Evolutionary conservation across 2,113 vertebrate species (phyloP).

Genomic region (Turdus rufiventris): DNA sequence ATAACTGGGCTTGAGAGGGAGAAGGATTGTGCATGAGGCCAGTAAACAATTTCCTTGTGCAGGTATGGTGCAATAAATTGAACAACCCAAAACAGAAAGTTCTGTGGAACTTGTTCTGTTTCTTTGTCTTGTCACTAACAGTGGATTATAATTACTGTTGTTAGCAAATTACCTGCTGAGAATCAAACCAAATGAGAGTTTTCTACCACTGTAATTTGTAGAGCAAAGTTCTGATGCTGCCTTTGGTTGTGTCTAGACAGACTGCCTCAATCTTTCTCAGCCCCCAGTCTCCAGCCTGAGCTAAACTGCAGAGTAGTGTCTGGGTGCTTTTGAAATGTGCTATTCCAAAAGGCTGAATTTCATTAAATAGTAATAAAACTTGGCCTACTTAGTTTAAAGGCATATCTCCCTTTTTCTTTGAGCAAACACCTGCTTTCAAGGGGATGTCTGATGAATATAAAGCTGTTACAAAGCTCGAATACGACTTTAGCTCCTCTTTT

Average conservation of each 20-base stretch:
- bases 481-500: background rate
- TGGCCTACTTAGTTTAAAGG: constrained; percentile 46
- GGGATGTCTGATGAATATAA: background rate
- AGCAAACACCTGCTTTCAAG: background rate
- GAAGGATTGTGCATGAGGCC: background rate
- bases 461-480: background rate
- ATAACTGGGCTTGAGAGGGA: background rate
- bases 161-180: background rate
- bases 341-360: constrained; percentile 23
- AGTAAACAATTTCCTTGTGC: background rate
- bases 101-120: background rate
- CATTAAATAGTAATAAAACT: constrained; percentile 37
- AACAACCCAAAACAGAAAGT: background rate
- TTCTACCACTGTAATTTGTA: background rate
- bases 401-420: background rate
- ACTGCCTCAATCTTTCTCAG: background rate
- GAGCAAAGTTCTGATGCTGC: background rate
- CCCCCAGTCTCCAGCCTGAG: background rate
- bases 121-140: background rate
- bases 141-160: background rate
- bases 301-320: background rate
- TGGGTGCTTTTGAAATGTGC: background rate
- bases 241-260: background rate
- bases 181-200: background rate
- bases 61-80: background rate